Percentiles rank a stretch among this genome's conserved stretches.
phyloP scores from a whole-genome alignment of 2,113 vertebrate species.

The Takifugu flavidus region DNA sequence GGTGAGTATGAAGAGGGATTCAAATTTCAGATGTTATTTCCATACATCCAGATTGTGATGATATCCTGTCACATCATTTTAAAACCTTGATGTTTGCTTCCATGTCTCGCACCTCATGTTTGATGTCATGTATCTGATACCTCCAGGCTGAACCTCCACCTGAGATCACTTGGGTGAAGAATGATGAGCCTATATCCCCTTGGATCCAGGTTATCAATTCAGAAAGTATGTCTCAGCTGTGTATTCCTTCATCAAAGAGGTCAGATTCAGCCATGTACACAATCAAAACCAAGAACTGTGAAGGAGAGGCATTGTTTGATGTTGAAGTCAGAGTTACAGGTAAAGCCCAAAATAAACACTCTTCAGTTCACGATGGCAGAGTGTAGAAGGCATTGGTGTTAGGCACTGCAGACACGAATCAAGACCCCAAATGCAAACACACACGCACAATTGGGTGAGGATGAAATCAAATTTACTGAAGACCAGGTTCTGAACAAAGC shows the following conservation, averaged over 20 bases:
- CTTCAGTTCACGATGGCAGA: too few relatives aligned
- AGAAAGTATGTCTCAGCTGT: slow-evolving; percentile 76
- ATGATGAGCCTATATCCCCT: slow-evolving; percentile 73
- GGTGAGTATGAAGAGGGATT: slow-evolving; percentile 54
- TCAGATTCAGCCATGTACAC: slow-evolving; percentile 80
- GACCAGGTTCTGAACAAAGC: too few relatives aligned
- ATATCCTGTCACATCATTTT: background rate
- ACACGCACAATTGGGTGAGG: too few relatives aligned
- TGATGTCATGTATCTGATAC: slow-evolving; percentile 15
- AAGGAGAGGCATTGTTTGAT: slow-evolving; percentile 73
- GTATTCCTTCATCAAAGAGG: slow-evolving; percentile 76
- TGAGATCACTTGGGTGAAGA: slow-evolving; percentile 82
- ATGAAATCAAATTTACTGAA: too few relatives aligned
- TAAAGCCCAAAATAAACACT: slow-evolving; percentile 48
- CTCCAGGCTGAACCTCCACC: slow-evolving; percentile 78
- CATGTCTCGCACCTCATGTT: background rate
- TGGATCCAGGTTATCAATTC: slow-evolving; percentile 65
- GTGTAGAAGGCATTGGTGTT: too few relatives aligned
- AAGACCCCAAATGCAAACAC: too few relatives aligned
- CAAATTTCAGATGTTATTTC: background rate
- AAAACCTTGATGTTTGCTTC: too few relatives aligned
- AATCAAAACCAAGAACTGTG: slow-evolving; percentile 68
- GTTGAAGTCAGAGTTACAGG: slow-evolving; percentile 83
- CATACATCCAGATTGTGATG: slow-evolving; percentile 1
- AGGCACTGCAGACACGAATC: too few relatives aligned